These are phyloP conservation scores for Drosophila ustulata DNA, from an alignment of 2,888 invertebrate genomes.

Conservation along the genomic window DNA sequence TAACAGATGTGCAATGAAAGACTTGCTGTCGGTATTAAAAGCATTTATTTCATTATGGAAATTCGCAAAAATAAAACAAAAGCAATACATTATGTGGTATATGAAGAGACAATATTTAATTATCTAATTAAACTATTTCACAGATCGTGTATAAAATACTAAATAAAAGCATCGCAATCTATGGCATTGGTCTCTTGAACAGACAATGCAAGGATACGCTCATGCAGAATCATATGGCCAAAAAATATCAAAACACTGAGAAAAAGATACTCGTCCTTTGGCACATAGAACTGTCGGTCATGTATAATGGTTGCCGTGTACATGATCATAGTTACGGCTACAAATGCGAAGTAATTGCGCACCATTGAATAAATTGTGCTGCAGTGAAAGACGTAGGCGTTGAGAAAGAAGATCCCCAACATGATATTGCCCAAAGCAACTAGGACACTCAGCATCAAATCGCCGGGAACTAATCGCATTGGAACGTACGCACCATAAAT, in stretches of 20 bases:
- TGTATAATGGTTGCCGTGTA: conserved; percentile 71
- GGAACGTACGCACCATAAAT: conserved; percentile 71
- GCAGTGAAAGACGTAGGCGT: conserved; percentile 28
- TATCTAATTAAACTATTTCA: conserved; percentile 4
- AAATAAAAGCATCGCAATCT: conserved; percentile 7
- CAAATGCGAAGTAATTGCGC: conserved; percentile 60
- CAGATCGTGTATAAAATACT: conserved; percentile 1
- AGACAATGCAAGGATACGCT: conserved; percentile 53
- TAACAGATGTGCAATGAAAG: background rate
- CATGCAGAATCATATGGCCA: conserved; percentile 63
- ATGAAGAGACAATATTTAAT: conserved; percentile 1
- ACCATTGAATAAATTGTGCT: conserved; percentile 15
- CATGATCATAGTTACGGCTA: conserved; percentile 59
- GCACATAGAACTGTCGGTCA: conserved; percentile 66
- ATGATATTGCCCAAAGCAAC: conserved; percentile 58
- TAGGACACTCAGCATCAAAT: conserved; percentile 59
- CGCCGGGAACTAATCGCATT: conserved; percentile 66
- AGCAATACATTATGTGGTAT: too few species aligned
- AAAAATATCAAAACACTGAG: conserved; percentile 63
- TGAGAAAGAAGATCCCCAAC: conserved; percentile 56
- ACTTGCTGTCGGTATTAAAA: background rate
- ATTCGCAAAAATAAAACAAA: background rate
- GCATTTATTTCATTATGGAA: background rate
- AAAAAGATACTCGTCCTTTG: conserved; percentile 61
- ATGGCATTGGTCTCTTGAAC: background rate